phyloP scores from a whole-genome alignment of 2,888 invertebrate genomes.

The Drosophila neonasuta region DNA sequence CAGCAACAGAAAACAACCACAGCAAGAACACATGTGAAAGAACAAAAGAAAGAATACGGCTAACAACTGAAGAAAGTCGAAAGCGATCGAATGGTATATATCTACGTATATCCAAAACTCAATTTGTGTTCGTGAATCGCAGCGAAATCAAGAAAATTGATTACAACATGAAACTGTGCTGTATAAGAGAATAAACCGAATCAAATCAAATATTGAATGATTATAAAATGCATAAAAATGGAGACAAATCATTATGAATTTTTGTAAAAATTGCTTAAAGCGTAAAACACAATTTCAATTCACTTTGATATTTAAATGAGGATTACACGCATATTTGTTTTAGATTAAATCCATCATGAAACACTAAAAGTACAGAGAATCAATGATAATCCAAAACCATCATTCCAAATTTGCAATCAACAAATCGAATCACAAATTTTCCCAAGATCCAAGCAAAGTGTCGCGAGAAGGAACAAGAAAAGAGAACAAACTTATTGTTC shows the following conservation, averaged over 20 bases:
- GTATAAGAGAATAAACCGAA: slow-evolving; percentile 21
- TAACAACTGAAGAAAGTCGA: slow-evolving; percentile 13
- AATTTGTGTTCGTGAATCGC: slow-evolving; percentile 20
- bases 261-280: slow-evolving; percentile 67
- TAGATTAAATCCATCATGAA: slow-evolving; percentile 10
- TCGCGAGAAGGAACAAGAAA: neutral
- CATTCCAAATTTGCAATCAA: slow-evolving; percentile 54
- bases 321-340: slow-evolving; percentile 31
- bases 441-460: slow-evolving; percentile 43
- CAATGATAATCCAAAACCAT: slow-evolving; percentile 46
- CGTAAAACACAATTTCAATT: slow-evolving; percentile 18
- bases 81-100: slow-evolving; percentile 30
- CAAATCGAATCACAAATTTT: slow-evolving; percentile 15
- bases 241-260: slow-evolving; percentile 41
- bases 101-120: slow-evolving; percentile 37
- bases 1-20: slow-evolving; percentile 36
- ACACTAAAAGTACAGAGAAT: slow-evolving; percentile 11
- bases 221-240: slow-evolving; percentile 20
- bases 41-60: slow-evolving; percentile 5
- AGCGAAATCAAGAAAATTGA: slow-evolving; percentile 46
- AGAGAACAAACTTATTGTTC: neutral
- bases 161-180: slow-evolving; percentile 37
- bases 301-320: slow-evolving; percentile 48
- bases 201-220: slow-evolving; percentile 33
- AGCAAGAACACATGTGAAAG: slow-evolving; percentile 8